phyloP scores from a whole-genome alignment of 2,113 vertebrate species.

The Laticauda colubrina region DNA sequence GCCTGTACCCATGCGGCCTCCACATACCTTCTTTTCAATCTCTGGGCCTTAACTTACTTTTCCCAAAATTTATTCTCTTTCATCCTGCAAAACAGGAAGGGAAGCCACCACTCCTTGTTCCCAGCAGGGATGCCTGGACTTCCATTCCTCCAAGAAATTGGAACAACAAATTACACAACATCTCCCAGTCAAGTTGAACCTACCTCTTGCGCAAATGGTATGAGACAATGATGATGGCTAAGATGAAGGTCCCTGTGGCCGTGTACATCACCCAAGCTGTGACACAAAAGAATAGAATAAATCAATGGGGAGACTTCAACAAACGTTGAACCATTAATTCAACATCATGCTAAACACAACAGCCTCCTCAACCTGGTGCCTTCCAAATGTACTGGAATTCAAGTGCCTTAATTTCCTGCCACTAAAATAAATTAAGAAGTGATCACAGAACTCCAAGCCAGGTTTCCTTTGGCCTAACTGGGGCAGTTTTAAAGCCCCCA shows the following conservation, averaged over 20 bases:
- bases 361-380: background rate
- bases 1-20: background rate
- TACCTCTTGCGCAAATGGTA: constrained; percentile 60
- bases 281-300: constrained; percentile 22
- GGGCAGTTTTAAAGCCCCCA: background rate
- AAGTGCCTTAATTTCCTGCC: background rate
- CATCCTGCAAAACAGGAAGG: background rate
- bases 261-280: constrained; percentile 59
- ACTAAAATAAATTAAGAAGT: background rate
- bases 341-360: background rate
- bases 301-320: background rate
- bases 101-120: background rate
- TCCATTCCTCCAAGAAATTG: background rate
- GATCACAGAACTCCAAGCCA: background rate
- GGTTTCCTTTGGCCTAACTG: background rate
- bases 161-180: constrained; percentile 1
- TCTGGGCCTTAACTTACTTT: background rate
- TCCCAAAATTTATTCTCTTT: background rate
- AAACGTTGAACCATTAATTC: background rate
- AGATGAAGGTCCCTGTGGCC: constrained; percentile 46
- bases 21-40: background rate
- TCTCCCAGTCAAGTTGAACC: constrained; percentile 12
- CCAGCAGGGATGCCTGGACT: background rate
- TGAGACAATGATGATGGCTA: constrained; percentile 55
- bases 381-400: background rate